A percentile compares a stretch with the other conserved stretches of the same genome.
Evolutionary conservation across 2,888 invertebrate genomes (phyloP).

Genomic region (Stegophylla sp.): DNA sequence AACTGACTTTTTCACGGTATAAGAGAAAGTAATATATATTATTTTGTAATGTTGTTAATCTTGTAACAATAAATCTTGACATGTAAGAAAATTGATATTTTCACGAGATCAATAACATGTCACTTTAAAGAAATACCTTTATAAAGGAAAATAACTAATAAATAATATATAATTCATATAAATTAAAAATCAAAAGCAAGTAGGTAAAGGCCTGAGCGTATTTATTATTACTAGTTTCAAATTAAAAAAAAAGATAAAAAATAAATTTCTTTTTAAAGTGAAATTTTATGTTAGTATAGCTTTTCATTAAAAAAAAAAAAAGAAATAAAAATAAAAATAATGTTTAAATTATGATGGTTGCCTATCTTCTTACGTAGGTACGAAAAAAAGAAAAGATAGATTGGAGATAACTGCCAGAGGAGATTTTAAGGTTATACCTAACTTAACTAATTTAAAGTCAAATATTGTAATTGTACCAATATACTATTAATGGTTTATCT

Average conservation of each 20-base stretch:
- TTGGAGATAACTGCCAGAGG: no score
- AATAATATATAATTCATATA: no score
- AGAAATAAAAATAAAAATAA: no score
- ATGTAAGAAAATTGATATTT: not conserved
- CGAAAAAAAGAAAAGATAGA: no score
- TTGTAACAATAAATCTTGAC: not conserved
- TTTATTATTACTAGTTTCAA: not conserved
- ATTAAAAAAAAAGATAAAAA: not conserved
- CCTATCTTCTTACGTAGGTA: no score
- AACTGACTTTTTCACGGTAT: not conserved
- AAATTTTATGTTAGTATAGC: not conserved
- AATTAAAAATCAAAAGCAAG: not conserved
- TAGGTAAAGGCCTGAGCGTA: not conserved
- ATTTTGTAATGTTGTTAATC: not conserved
- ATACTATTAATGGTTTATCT: no score
- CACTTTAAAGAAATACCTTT: not conserved
- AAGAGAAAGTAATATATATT: not conserved
- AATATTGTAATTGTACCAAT: no score
- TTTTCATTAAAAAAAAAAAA: no score
- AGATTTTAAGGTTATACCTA: no score
- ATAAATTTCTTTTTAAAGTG: not conserved
- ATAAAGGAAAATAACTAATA: not conserved
- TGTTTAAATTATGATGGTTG: no score
- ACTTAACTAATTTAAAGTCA: no score
- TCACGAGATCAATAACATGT: not conserved